Evolutionary conservation across 2,888 invertebrate species (phyloP), one percentile per base, ranked within the genome.

Genomic region (Rhyacophila evoluta): DNA sequence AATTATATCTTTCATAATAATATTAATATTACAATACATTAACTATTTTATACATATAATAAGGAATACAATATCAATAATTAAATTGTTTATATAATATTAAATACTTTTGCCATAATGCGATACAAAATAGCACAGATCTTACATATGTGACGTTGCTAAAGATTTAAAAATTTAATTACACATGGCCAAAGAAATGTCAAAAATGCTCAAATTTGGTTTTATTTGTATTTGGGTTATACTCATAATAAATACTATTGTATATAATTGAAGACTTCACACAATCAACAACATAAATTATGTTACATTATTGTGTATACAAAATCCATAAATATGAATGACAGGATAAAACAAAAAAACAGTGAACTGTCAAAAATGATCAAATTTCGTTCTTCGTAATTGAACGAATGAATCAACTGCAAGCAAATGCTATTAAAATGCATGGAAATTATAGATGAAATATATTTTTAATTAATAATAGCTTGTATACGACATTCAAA

Each of bases 51-150:
- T 78, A 78, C 78, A 81, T 78, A 78, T 72, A 78, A 74, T 75
- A 78, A 81, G 78, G 74, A 75, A 81, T 80, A 81, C 71, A 81
- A 81, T 77, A 72, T 72, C n/a, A n/a, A n/a, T 74, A 79, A 76
- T 80, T 73, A 73, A 69, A 78, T 75, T 75, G 75, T 72, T 41
- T 79, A 72, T 38, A n/a, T n/a, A n/a, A n/a, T n/a, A 79, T 72
- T 77, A 79, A 77, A 75, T 77, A 81, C 28, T 74, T 80, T 81
- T 78, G 81, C 79, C 79, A 81, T 25, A 55, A 55, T 55, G 55
- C 55, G 80, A 78, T 71, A 68, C 74, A 79, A 67, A 78, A 81
- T 80, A 79, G 81, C 81, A 81, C 81, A 81, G 79, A 81, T 81
- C 81, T 81, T 75, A 77, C 72, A 75, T 39, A 75, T 71, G 74